Conservation (phyloP, 2,888 invertebrate species). For the Emmelina monodactyla region DNA sequence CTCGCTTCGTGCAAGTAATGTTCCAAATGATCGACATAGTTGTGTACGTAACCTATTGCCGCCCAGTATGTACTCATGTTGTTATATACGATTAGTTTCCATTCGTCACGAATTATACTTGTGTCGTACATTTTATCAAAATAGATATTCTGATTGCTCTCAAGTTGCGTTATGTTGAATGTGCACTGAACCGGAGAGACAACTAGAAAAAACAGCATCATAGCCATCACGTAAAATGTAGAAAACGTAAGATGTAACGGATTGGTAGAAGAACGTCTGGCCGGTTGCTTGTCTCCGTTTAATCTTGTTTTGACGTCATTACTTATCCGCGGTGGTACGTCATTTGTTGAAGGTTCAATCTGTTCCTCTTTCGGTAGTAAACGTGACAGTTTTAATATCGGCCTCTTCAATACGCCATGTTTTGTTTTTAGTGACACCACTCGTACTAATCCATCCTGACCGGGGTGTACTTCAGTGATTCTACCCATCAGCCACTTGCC, state of each 20-base stretch:
- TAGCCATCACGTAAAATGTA: too few relatives aligned
- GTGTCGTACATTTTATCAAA: slow-evolving; percentile 6
- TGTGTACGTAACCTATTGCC: slow-evolving; percentile 3
- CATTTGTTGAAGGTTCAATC: not conserved
- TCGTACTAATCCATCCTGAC: not conserved
- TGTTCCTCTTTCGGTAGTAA: not conserved
- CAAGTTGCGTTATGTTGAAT: slow-evolving; percentile 2
- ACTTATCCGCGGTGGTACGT: too few relatives aligned
- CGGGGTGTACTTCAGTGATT: not conserved
- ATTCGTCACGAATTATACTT: slow-evolving; percentile 3
- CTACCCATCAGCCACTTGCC: slow-evolving; percentile 1
- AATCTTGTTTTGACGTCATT: not conserved
- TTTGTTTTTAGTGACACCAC: slow-evolving; percentile 3
- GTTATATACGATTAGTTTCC: slow-evolving; percentile 8
- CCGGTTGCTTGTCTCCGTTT: too few relatives aligned
- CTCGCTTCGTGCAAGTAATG: not conserved
- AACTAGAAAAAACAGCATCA: not conserved
- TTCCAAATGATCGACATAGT: slow-evolving; percentile 2
- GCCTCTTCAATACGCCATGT: slow-evolving; percentile 1
- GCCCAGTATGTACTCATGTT: slow-evolving; percentile 8
- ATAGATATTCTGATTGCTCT: slow-evolving; percentile 4
- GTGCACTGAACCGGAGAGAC: not conserved
- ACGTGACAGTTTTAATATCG: slow-evolving; percentile 1
- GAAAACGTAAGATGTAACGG: too few relatives aligned
- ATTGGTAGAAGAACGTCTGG: too few relatives aligned